These are phyloP conservation scores for Sycophila texana DNA, from an alignment of 2,888 invertebrate species.

Conservation along the genomic window DNA sequence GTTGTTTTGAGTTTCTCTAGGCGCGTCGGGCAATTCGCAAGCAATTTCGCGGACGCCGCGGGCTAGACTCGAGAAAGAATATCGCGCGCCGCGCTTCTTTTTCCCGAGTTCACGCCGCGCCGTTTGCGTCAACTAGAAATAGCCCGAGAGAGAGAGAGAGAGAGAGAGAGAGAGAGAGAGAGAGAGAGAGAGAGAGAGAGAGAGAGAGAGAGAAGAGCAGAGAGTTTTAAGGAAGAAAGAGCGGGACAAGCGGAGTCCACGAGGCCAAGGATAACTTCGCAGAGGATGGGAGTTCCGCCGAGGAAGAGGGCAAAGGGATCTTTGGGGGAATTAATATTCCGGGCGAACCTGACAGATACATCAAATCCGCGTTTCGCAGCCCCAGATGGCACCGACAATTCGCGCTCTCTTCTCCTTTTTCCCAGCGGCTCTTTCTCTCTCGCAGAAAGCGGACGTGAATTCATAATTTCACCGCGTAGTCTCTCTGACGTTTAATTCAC, in stretches of 20 bases:
- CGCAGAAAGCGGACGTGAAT: conserved; percentile 3
- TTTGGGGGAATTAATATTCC: conserved; percentile 72
- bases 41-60: conserved; percentile 70
- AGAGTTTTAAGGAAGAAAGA: conserved; percentile 21
- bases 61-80: conserved; percentile 63
- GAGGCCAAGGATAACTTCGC: conserved; percentile 52
- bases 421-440: background rate
- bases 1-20: conserved; percentile 39
- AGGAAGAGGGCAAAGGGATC: conserved; percentile 30
- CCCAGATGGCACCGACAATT: conserved; percentile 57
- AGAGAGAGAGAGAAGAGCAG: conserved; percentile 16
- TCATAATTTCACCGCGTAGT: conserved; percentile 1
- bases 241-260: conserved; percentile 2
- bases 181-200: background rate
- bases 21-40: conserved; percentile 69
- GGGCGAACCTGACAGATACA: conserved; percentile 75
- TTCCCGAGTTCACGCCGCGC: background rate
- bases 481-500: background rate
- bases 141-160: conserved; percentile 21
- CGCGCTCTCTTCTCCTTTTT: conserved; percentile 9
- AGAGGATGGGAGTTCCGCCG: conserved; percentile 34
- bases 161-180: conserved; percentile 31
- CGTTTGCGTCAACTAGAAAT: conserved; percentile 32
- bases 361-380: conserved; percentile 72
- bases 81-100: conserved; percentile 48